Evolutionary conservation across 1,140 invertebrate species (phyloP).

Genomic region (Macrosteles quadrilineatus): DNA sequence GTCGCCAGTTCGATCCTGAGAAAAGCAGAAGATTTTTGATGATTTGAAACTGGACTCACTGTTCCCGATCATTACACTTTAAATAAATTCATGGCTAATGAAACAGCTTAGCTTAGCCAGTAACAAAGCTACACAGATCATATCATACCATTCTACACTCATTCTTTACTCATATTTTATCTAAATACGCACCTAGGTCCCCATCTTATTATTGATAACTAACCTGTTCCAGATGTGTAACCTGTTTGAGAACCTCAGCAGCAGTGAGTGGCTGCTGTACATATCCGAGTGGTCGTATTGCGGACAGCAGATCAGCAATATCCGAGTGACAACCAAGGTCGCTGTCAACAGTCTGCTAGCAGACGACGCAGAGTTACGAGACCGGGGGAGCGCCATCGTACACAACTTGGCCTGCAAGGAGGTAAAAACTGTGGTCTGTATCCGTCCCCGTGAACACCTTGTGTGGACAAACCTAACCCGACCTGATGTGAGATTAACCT

Average conservation of each 20-base stretch:
- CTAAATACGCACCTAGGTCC: too few relatives aligned
- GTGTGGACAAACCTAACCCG: not conserved
- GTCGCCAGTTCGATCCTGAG: too few relatives aligned
- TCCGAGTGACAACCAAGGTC: constrained; percentile 86
- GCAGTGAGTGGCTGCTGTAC: constrained; percentile 90
- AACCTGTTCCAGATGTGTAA: constrained; percentile 72
- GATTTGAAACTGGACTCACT: too few relatives aligned
- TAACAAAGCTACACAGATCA: too few relatives aligned
- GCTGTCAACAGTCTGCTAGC: constrained; percentile 83
- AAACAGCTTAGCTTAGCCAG: too few relatives aligned
- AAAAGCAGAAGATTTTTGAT: too few relatives aligned
- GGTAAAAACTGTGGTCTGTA: constrained; percentile 95
- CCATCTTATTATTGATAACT: too few relatives aligned
- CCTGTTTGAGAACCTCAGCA: constrained; percentile 85
- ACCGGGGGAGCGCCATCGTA: constrained; percentile 81
- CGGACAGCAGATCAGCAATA: constrained; percentile 78
- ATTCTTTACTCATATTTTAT: too few relatives aligned
- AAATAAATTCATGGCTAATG: too few relatives aligned
- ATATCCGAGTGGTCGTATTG: constrained; percentile 86
- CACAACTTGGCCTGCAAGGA: constrained; percentile 94
- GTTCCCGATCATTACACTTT: too few relatives aligned
- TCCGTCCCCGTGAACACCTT: constrained; percentile 48
- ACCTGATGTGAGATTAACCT: too few relatives aligned
- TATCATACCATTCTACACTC: too few relatives aligned
- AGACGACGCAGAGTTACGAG: constrained; percentile 69